Conservation (phyloP, 2,888 invertebrate genomes). For the Amblyjoppa fuscipennis region DNA sequence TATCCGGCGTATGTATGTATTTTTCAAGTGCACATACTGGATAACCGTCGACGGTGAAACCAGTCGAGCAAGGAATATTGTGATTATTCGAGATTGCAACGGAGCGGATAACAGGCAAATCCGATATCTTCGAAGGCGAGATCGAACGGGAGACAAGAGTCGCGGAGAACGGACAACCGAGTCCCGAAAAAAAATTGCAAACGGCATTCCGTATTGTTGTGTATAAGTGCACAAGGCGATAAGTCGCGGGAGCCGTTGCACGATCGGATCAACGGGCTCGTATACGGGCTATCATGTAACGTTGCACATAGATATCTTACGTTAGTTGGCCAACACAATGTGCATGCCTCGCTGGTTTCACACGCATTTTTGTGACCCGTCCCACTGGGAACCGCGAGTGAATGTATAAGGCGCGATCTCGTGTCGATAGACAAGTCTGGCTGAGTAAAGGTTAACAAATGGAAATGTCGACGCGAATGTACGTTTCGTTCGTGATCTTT, state of each 20-base stretch:
- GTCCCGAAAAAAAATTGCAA: constrained; percentile 49
- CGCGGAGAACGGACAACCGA: constrained; percentile 48
- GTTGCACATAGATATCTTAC: constrained; percentile 14
- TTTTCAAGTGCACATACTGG: constrained; percentile 4
- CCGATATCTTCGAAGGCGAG: constrained; percentile 45
- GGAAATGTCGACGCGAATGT: constrained; percentile 22
- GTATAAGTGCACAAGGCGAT: not conserved
- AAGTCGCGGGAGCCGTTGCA: constrained; percentile 14
- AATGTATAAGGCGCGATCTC: constrained; percentile 68
- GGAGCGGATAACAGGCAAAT: constrained; percentile 51
- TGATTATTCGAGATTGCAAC: constrained; percentile 45
- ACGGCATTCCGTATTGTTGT: constrained; percentile 56
- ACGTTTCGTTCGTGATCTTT: constrained; percentile 26
- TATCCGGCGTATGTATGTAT: not conserved
- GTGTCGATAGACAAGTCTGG: constrained; percentile 46
- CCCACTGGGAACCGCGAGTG: constrained; percentile 69
- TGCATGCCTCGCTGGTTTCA: constrained; percentile 77
- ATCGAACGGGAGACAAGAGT: constrained; percentile 55
- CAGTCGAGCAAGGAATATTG: constrained; percentile 42
- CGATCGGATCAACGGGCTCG: constrained; percentile 42
- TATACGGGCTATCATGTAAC: constrained; percentile 3
- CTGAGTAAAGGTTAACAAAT: constrained; percentile 67
- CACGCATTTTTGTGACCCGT: constrained; percentile 75
- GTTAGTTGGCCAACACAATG: constrained; percentile 73
- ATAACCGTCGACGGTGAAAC: constrained; percentile 27